These are phyloP conservation scores for Sebastes minor DNA, from an alignment of 2,797 vertebrate species.

Conservation along the genomic window DNA sequence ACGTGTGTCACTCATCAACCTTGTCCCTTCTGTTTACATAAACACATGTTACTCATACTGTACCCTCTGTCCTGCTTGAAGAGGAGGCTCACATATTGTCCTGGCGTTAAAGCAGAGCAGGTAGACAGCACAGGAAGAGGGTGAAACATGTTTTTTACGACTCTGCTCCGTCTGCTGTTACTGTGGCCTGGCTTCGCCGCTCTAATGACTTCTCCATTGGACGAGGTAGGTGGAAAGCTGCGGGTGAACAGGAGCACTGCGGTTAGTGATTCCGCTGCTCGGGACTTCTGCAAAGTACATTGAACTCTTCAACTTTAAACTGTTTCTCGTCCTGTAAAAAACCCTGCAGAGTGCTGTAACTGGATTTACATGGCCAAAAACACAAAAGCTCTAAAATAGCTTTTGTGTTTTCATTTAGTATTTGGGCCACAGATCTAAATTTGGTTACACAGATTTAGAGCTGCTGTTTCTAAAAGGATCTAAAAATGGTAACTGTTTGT, in stretches of 20 bases:
- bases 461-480: neutral
- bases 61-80: conserved; percentile 29
- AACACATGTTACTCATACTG: conserved; percentile 43
- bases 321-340: conserved; percentile 54
- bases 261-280: conserved; percentile 45
- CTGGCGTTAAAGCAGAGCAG: conserved; percentile 43
- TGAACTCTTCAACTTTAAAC: conserved; percentile 77
- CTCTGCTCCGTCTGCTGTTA: conserved; percentile 68
- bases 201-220: conserved; percentile 72
- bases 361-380: conserved; percentile 18
- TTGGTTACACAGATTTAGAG: neutral
- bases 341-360: neutral
- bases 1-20: conserved; percentile 59
- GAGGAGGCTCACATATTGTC: conserved; percentile 37
- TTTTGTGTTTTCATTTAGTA: neutral
- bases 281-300: conserved; percentile 73
- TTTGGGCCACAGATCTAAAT: conserved; percentile 1
- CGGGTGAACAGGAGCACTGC: conserved; percentile 39
- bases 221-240: conserved; percentile 74
- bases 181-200: conserved; percentile 52
- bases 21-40: conserved; percentile 72
- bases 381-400: neutral
- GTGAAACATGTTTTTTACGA: conserved; percentile 70
- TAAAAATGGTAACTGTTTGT: conserved; percentile 22
- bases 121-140: conserved; percentile 45